A percentile compares a stretch with the other conserved stretches of the same genome.
These are phyloP conservation scores for Tetraneura akinire DNA, from an alignment of 1,140 invertebrate species.

Conservation along the genomic window DNA sequence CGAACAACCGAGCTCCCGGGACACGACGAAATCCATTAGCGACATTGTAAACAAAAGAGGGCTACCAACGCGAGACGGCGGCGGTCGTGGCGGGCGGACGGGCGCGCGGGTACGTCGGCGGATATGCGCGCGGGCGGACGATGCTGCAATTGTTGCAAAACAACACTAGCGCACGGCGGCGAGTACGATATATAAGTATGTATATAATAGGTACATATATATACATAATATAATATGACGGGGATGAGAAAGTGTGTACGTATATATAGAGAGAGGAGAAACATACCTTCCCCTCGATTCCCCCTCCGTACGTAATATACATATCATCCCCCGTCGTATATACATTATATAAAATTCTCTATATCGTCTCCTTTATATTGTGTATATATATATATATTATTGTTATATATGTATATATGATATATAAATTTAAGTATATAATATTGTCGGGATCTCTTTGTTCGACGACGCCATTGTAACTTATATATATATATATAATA, in stretches of 20 bases:
- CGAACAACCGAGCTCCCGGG: slow-evolving; percentile 47
- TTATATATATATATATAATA: neutral
- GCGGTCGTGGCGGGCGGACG: too few relatives aligned
- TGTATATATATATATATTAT: too few relatives aligned
- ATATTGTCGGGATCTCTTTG: slow-evolving; percentile 14
- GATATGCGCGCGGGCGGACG: slow-evolving; percentile 22
- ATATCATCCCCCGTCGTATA: neutral
- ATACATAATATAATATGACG: too few relatives aligned
- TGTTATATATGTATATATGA: too few relatives aligned
- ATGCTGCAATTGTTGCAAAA: slow-evolving; percentile 36
- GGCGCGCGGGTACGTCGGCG: too few relatives aligned
- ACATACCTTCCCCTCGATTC: slow-evolving; percentile 10
- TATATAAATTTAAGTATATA: too few relatives aligned
- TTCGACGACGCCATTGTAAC: neutral
- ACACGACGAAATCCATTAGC: slow-evolving; percentile 49
- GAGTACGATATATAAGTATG: neutral
- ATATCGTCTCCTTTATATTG: too few relatives aligned
- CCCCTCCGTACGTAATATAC: neutral
- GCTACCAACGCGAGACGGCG: slow-evolving; percentile 18
- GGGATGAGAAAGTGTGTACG: neutral
- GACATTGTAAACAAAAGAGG: slow-evolving; percentile 51
- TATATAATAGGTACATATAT: neutral
- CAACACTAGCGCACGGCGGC: neutral
- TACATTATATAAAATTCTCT: too few relatives aligned
- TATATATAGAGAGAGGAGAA: neutral